Evolutionary conservation across 2,113 vertebrate genomes (phyloP).

Genomic region (Condylura cristata): DNA sequence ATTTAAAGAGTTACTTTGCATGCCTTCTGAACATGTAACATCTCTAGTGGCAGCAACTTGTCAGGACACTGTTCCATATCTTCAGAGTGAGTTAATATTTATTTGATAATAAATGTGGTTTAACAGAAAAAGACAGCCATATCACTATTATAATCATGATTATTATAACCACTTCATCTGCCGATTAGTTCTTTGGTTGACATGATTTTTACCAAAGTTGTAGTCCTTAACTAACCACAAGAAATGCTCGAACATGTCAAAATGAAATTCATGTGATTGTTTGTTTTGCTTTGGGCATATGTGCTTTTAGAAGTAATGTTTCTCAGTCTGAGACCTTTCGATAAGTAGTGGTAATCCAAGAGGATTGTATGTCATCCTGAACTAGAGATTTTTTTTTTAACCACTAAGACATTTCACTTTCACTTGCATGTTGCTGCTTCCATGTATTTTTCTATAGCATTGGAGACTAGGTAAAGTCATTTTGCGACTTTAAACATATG

Average conservation of each 20-base stretch:
- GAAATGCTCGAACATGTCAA: background rate
- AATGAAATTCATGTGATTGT: slow-evolving; percentile 34
- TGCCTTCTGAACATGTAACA: background rate
- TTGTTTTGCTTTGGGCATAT: slow-evolving; percentile 65
- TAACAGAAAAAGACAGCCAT: background rate
- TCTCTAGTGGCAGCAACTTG: background rate
- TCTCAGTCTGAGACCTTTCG: slow-evolving; percentile 50
- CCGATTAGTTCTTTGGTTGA: slow-evolving; percentile 44
- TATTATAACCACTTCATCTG: slow-evolving; percentile 26
- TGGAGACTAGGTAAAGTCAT: background rate
- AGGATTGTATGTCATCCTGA: slow-evolving; percentile 59
- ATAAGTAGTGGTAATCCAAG: slow-evolving; percentile 60
- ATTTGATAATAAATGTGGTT: slow-evolving; percentile 8
- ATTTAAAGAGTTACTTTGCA: background rate
- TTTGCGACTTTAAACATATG: slow-evolving; percentile 59
- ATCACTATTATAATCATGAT: background rate
- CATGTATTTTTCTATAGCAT: slow-evolving; percentile 20
- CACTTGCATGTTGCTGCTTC: slow-evolving; percentile 59
- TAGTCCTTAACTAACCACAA: slow-evolving; percentile 54
- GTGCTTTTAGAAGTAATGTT: background rate
- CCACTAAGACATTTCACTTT: slow-evolving; percentile 35
- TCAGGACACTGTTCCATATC: background rate
- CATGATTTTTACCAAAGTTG: background rate
- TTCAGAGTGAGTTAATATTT: background rate
- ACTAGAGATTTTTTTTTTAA: slow-evolving; percentile 45